Evolutionary conservation across 2,888 invertebrate genomes (phyloP).

Genomic region (Seira sanloemensis): DNA sequence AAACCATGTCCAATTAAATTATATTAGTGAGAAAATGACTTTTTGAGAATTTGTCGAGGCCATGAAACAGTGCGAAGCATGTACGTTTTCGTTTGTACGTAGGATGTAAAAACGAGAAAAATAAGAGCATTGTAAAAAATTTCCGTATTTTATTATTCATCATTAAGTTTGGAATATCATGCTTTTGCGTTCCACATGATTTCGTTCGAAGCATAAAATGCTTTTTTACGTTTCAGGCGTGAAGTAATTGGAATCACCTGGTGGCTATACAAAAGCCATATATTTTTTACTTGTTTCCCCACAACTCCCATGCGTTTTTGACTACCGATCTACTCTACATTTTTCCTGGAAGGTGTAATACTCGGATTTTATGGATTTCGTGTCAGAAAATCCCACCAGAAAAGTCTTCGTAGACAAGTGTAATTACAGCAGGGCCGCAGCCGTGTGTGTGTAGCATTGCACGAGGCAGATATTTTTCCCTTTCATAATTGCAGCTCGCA

Average conservation of each 20-base stretch:
- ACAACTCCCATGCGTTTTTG: not conserved
- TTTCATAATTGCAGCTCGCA: not conserved
- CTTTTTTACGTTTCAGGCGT: not conserved
- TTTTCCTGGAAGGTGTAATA: not conserved
- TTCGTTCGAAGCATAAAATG: not conserved
- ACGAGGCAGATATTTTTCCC: not conserved
- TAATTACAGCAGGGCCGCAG: not conserved
- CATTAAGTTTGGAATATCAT: not conserved
- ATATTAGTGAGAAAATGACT: not conserved
- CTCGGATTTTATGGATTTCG: not conserved
- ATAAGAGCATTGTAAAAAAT: not conserved
- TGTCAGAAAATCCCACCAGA: constrained; percentile 6
- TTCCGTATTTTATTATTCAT: not conserved
- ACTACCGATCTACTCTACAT: not conserved
- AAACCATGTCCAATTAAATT: constrained; percentile 47
- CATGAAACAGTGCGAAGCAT: too few relatives aligned
- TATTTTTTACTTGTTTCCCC: not conserved
- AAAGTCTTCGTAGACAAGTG: not conserved
- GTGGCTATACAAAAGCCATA: not conserved
- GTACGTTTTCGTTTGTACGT: too few relatives aligned
- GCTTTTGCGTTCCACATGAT: not conserved
- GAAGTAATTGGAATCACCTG: not conserved
- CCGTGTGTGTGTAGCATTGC: not conserved
- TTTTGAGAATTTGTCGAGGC: not conserved
- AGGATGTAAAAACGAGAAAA: not conserved